These are phyloP conservation scores for Cyprinodon tularosa DNA, from an alignment of 2,113 vertebrate species.

Conservation along the genomic window DNA sequence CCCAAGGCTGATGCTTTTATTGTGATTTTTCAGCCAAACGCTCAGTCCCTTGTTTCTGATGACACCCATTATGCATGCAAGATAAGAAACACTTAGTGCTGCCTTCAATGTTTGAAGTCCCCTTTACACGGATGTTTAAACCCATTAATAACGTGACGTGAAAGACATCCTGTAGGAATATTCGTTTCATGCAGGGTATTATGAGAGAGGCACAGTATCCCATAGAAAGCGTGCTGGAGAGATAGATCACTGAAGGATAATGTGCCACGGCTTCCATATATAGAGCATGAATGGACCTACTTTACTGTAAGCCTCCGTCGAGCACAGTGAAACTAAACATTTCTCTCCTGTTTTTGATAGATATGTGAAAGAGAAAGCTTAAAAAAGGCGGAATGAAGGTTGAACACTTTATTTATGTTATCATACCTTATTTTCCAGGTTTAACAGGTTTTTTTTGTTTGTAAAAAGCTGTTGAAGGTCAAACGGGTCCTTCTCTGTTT, in stretches of 20 bases:
- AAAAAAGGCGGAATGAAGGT: neutral
- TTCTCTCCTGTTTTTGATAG: neutral
- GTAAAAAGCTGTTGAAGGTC: neutral
- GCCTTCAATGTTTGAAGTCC: constrained; percentile 46
- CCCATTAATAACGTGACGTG: constrained; percentile 54
- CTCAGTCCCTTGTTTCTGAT: neutral
- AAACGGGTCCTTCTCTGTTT: neutral
- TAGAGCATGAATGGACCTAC: constrained; percentile 6
- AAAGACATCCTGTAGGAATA: constrained; percentile 52
- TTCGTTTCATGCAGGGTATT: constrained; percentile 44
- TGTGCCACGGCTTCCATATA: constrained; percentile 21
- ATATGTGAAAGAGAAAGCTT: neutral
- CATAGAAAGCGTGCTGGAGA: constrained; percentile 21
- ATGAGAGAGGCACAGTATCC: constrained; percentile 19
- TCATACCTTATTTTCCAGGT: neutral
- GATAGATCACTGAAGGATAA: constrained; percentile 41
- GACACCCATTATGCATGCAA: constrained; percentile 10
- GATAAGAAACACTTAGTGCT: constrained; percentile 37
- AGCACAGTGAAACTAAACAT: neutral
- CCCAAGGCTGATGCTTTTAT: neutral
- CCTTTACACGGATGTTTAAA: constrained; percentile 60
- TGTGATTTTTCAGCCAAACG: constrained; percentile 1
- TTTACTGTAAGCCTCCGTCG: constrained; percentile 2
- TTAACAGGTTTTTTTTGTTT: neutral
- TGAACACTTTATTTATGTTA: neutral